Conservation (phyloP, 1,140 invertebrate species). For the Portunus trituberculatus region DNA sequence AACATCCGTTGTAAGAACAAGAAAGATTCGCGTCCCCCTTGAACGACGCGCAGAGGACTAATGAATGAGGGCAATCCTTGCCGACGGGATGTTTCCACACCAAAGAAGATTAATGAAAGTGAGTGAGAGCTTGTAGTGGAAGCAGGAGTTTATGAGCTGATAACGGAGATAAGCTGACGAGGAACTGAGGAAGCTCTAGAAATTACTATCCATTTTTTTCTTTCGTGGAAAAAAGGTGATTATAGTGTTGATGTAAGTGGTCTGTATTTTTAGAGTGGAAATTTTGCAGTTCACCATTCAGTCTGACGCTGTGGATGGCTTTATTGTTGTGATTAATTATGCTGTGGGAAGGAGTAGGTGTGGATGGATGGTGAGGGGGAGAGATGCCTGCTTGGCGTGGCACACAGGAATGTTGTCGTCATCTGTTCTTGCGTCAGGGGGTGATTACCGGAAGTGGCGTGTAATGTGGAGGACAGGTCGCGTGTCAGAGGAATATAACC, state of each 20-base stretch:
- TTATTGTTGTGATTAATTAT: not conserved
- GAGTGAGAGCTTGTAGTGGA: not conserved
- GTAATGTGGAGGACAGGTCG: not conserved
- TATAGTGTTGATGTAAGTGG: not conserved
- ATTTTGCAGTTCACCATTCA: not conserved
- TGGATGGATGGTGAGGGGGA: not conserved
- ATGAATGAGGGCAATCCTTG: too few relatives aligned
- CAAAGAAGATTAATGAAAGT: not conserved
- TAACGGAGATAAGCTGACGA: not conserved
- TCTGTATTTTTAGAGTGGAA: not conserved
- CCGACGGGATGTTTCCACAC: not conserved
- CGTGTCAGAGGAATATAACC: not conserved
- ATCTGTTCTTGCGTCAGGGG: not conserved
- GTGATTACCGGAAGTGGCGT: slow-evolving; percentile 7
- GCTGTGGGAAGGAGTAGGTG: not conserved
- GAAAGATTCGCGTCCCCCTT: too few relatives aligned
- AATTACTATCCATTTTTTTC: not conserved
- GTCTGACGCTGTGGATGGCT: not conserved
- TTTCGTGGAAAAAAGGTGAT: not conserved
- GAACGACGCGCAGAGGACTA: too few relatives aligned
- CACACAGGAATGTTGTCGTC: not conserved
- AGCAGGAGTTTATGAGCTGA: not conserved
- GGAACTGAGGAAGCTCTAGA: not conserved
- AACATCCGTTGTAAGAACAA: too few relatives aligned
- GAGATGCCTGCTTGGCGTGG: not conserved